Base-by-base conservation (phyloP, 2,888 invertebrate genomes). In the Pheosia gnoma region DNA sequence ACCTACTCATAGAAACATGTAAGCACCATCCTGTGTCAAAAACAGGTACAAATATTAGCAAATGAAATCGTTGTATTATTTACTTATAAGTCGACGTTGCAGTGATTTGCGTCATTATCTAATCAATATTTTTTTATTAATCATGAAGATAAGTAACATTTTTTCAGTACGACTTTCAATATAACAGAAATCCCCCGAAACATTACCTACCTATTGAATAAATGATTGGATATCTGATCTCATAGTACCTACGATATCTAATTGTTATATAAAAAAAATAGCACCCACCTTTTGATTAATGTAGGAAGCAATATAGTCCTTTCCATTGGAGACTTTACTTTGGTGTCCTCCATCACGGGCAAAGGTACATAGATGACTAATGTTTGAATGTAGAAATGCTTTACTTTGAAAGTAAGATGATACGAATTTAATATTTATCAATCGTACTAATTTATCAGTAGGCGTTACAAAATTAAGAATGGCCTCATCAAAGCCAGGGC, bases 41-140 rank as follows among this genome's bases (percentile, higher is more conserved):
- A 45, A 57, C 57, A 45, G 9, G 56, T 13, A 41, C n/a, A 41
- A 39, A 41, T 7, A 36, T 45, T 10, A 36, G 3, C 10, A 8
- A 55, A 55, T 13, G 5, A 5, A 37, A 53, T 38, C 41, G 41
- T 41, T 55, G 0, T 41, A 10, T 37, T 39, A 8, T 55, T 55
- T n/a, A 38, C 25, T 25, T 25, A 25, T 25, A 41, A 13, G 9
- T 37, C 36, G 1, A 25, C n/a, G 47, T 13, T 36, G 45, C 63
- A 5, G 58, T 69, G 65, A 72, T 74, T 68, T 68, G 57, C 59
- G 63, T 60, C 62, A 57, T 58, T 66, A 75, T 75, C 72, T 77
- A 59, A 77, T 75, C 74, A 52, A 56, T 58, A 39, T 51, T 58
- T 62, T 63, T 63, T 57, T 45, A 60, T 67, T 69, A 60, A 62